A percentile compares a stretch with the other conserved stretches of the same genome.
These are phyloP conservation scores for Antheraea assamensis DNA, from an alignment of 2,888 invertebrate species.

Conservation along the genomic window DNA sequence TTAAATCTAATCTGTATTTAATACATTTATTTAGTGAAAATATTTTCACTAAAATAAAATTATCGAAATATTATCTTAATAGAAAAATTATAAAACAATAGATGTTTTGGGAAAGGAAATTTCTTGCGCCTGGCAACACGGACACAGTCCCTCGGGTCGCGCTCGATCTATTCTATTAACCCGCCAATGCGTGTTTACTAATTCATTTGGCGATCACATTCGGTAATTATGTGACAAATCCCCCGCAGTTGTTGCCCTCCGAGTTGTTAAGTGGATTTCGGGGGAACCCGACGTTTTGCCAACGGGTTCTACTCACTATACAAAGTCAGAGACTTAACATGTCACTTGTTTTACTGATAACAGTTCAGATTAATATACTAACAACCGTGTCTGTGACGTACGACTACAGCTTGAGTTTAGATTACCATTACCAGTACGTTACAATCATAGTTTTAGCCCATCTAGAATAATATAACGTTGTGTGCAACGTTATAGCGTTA, in stretches of 20 bases:
- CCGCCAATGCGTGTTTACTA: slow-evolving; percentile 60
- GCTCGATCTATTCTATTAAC: slow-evolving; percentile 56
- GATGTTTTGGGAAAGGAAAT: not conserved
- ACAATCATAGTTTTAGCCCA: not conserved
- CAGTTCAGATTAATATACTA: not conserved
- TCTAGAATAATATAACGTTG: not conserved
- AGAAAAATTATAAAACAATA: not conserved
- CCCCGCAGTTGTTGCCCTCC: slow-evolving; percentile 32
- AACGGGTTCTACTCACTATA: slow-evolving; percentile 19
- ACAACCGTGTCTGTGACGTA: not conserved
- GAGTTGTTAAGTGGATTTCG: slow-evolving; percentile 44
- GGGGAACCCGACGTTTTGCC: slow-evolving; percentile 32
- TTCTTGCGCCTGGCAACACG: not conserved
- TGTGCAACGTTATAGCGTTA: no score
- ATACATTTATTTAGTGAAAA: not conserved
- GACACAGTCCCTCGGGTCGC: slow-evolving; percentile 40
- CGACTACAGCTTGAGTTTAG: not conserved
- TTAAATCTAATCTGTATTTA: not conserved
- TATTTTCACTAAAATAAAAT: no score
- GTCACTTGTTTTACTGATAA: slow-evolving; percentile 3
- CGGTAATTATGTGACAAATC: slow-evolving; percentile 74
- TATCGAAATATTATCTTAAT: not conserved
- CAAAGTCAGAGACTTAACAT: not conserved
- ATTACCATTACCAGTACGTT: no score
- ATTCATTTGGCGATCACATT: slow-evolving; percentile 76